Base-by-base conservation (phyloP, 30 jellyfish, hydroid and myxozoan species). In the Euphysa ruthae region DNA sequence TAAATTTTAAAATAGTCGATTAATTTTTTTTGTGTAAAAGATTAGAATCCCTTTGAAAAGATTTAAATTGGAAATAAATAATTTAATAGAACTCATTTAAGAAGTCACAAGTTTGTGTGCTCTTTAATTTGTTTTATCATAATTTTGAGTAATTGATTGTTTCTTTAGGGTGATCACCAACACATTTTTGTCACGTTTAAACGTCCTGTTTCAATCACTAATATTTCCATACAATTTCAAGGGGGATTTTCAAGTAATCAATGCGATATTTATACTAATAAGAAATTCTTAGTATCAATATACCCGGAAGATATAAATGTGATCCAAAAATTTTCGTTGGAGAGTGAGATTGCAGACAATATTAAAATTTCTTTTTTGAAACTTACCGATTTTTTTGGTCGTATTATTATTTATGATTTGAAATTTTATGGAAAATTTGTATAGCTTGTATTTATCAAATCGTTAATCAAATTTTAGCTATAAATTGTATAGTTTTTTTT, bases 161-260 rank as follows among this genome's bases (percentile, higher is more conserved):
- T 14, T 31, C 42, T 63, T 29, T 24, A 85, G 96, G 96, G 96
- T 13, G 35, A 75, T 1, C 43, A 64, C 0, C 98, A 90, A 66
- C 78, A 62, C 32, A 71, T 90, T 2, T 23, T 70, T 26, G 56
- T 90, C 32, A 73, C 65, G 35, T 90, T 76, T 71, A 79, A 71
- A 3, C 34, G 44, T 19, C 73, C 85, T 6, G 82, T 81, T 35
- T 19, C 34, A 0, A n/a, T 82, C 1, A 43, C 61, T 15, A 54
- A 58, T 23, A 34, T 90, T 1, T 74, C 77, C 0, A 65, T 90
- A 50, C 98, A 90, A 49, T 90, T 90, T 63, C 98, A 90, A 75
- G 98, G 98, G n/a, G 98, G 98, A 1, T 90, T 90, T 68, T 89
- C 98, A 7, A 83, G 98, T 0, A 82, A 82, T 49, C 49, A 70